Base-by-base conservation (phyloP, 2,888 invertebrate species). In the Leptinotarsa peninsularis region DNA sequence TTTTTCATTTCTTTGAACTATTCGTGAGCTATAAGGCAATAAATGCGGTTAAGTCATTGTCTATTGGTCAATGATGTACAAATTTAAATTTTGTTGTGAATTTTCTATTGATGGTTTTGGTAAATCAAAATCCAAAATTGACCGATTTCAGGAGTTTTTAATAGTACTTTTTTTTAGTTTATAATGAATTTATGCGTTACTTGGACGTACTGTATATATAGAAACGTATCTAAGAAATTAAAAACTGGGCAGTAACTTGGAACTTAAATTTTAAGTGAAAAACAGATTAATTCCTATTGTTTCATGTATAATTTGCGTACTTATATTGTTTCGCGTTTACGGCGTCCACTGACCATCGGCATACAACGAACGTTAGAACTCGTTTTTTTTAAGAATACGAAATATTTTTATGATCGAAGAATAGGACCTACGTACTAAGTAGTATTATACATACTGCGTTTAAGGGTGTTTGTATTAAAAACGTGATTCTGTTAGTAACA, bases 211-310 rank as follows among this genome's bases (percentile, higher is more conserved):
- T 27, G 27, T 27, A 4, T 27, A 27, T 33, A 17, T 14, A 23
- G 1, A 58, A 15, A 58, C 27, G 13, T 14, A 14, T 60, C 2
- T 18, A 21, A 18, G 18, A 63, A 63, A n/a, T 63, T 63, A 63
- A 63, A 63, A 63, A 63, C 63, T 63, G 63, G 63, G 63, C n/a
- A 63, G n/a, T 63, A 18, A 63, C 10, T 63, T 63, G 18, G 27
- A 10, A 63, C 63, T 63, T 4, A 0, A 27, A 18, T 63, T 63
- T 63, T 63, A 15, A 63, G 18, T 63, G 17, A 63, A 63, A 63
- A 63, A 63, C 17, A 63, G 18, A 63, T 63, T 63, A 0, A 18
- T 63, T 63, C 18, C 17, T 63, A 63, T 18, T 63, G 23, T 63
- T 63, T 63, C 18, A 63, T 63, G 63, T 63, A 63, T 63, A 63